Conservation (phyloP, 2,797 vertebrate species). For the Discoglossus pictus region DNA sequence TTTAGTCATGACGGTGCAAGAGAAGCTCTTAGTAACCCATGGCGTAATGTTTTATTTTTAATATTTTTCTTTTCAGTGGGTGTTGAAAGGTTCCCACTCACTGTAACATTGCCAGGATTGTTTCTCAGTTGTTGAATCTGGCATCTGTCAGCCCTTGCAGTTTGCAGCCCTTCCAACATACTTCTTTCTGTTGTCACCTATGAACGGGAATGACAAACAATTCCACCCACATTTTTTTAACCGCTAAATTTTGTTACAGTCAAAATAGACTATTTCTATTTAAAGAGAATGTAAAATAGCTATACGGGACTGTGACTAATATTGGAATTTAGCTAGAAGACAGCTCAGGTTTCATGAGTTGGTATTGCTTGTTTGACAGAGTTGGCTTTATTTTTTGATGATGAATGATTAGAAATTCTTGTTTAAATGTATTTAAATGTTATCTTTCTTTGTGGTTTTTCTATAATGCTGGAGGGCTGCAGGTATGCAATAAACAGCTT, state of each 20-base stretch:
- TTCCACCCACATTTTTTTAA: slow-evolving; percentile 45
- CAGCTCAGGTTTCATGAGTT: slow-evolving; percentile 92
- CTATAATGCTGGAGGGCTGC: slow-evolving; percentile 62
- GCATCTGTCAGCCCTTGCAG: slow-evolving; percentile 53
- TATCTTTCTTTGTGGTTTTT: slow-evolving; percentile 76
- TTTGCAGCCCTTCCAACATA: slow-evolving; percentile 52
- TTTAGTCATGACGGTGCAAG: slow-evolving; percentile 46
- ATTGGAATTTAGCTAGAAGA: slow-evolving; percentile 98
- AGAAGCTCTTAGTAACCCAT: slow-evolving; percentile 51
- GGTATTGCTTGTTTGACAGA: slow-evolving; percentile 83
- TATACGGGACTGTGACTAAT: slow-evolving; percentile 91
- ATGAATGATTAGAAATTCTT: slow-evolving; percentile 81
- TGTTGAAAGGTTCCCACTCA: slow-evolving; percentile 67
- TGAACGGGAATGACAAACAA: slow-evolving; percentile 50
- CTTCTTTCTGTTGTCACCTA: slow-evolving; percentile 58
- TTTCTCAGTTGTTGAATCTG: slow-evolving; percentile 55
- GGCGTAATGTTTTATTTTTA: slow-evolving; percentile 66
- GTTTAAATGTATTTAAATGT: slow-evolving; percentile 67
- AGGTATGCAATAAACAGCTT: slow-evolving; percentile 78
- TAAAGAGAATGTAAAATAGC: slow-evolving; percentile 59
- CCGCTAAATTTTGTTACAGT: slow-evolving; percentile 61
- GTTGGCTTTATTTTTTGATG: slow-evolving; percentile 81
- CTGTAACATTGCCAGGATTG: slow-evolving; percentile 62
- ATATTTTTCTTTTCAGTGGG: slow-evolving; percentile 64
- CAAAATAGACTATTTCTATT: slow-evolving; percentile 65